These are phyloP conservation scores for Poeciliopsis paucimaculata DNA, from an alignment of 2,797 vertebrate genomes.

Conservation along the genomic window DNA sequence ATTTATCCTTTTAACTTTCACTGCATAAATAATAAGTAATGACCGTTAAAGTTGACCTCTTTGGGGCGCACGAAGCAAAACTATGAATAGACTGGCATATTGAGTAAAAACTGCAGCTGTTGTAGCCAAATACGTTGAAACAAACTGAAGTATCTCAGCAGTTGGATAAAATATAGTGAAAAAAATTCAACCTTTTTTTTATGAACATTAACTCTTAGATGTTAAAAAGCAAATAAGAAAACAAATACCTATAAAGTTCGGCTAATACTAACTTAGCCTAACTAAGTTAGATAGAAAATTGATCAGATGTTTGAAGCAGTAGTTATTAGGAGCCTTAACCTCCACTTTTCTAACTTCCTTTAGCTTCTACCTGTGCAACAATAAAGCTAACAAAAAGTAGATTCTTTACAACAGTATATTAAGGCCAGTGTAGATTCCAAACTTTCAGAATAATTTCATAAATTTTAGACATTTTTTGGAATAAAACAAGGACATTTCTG, in stretches of 20 bases:
- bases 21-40: slow-evolving; percentile 1
- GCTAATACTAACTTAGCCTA: too few species aligned
- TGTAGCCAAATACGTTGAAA: background rate
- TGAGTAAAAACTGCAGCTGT: background rate
- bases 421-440: too few species aligned
- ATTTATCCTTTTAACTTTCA: slow-evolving; percentile 4
- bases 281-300: too few species aligned
- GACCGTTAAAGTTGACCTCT: slow-evolving; percentile 11
- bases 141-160: background rate
- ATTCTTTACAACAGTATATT: background rate
- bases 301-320: background rate
- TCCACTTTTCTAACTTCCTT: background rate
- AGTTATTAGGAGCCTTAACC: background rate
- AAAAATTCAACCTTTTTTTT: background rate
- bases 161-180: background rate
- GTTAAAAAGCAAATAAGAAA: background rate
- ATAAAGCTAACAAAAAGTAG: background rate
- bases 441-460: too few species aligned
- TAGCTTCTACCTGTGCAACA: background rate
- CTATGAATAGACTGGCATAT: slow-evolving; percentile 7
- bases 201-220: background rate
- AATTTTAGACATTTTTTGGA: too few species aligned
- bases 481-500: too few species aligned
- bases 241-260: background rate
- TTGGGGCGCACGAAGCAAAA: background rate